A percentile compares a stretch with the other conserved stretches of the same genome.
These are phyloP conservation scores for Archilochus colubris DNA, from an alignment of 2,113 vertebrate species.

Conservation along the genomic window DNA sequence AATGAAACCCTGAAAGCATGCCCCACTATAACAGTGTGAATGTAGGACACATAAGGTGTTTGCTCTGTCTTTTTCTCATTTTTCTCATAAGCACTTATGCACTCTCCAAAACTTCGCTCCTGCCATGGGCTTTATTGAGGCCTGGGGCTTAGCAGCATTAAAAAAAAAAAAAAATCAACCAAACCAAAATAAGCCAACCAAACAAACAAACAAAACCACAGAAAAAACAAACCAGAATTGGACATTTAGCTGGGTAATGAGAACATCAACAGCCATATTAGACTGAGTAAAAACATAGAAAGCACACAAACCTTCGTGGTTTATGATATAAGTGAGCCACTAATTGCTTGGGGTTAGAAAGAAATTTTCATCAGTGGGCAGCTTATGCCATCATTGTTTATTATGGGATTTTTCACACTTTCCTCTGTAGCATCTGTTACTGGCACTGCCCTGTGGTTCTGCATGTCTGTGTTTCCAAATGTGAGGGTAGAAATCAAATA, in stretches of 20 bases:
- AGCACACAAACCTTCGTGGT: slow-evolving; percentile 24
- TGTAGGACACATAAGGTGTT: background rate
- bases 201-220: background rate
- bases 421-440: background rate
- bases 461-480: background rate
- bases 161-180: background rate
- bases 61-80: background rate
- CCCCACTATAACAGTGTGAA: background rate
- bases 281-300: slow-evolving; percentile 27
- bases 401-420: slow-evolving; percentile 10
- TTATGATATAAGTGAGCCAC: background rate
- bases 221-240: background rate
- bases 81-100: background rate
- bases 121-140: background rate
- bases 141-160: background rate
- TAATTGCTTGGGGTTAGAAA: slow-evolving; percentile 46
- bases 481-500: background rate
- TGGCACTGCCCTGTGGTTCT: background rate
- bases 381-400: slow-evolving; percentile 13
- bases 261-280: slow-evolving; percentile 10
- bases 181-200: no score
- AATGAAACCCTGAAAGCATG: background rate
- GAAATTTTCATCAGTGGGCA: slow-evolving; percentile 25
- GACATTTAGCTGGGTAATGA: slow-evolving; percentile 24
- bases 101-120: background rate